A percentile compares a stretch with the other conserved stretches of the same genome.
phyloP scores from a whole-genome alignment of 2,797 vertebrate genomes.

The Macropodus opercularis region DNA sequence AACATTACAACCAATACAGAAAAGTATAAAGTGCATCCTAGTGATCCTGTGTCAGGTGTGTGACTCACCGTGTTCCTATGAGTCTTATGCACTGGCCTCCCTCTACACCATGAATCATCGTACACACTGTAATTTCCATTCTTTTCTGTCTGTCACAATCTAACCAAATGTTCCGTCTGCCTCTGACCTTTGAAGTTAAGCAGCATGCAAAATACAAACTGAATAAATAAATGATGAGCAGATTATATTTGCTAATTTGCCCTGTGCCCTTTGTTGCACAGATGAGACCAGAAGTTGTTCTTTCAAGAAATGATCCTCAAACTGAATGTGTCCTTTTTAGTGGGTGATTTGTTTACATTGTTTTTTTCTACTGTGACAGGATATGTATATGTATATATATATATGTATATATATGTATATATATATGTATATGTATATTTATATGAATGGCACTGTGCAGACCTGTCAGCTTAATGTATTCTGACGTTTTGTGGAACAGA shows the following conservation, averaged over 20 bases:
- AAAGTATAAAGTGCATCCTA: conserved; percentile 9
- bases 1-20: conserved; percentile 1
- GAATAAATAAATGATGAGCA: conserved; percentile 64
- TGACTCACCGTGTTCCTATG: conserved; percentile 26
- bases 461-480: no score
- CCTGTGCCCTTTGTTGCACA: conserved; percentile 51
- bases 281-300: no score
- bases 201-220: conserved; percentile 56
- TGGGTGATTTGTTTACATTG: neutral
- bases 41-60: conserved; percentile 10
- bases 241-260: conserved; percentile 66
- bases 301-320: conserved; percentile 6
- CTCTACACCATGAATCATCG: conserved; percentile 25
- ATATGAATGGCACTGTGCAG: no score
- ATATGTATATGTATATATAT: neutral
- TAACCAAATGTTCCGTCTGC: conserved; percentile 26
- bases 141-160: conserved; percentile 26
- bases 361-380: neutral
- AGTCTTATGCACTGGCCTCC: conserved; percentile 12
- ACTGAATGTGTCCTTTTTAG: conserved; percentile 3
- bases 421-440: no score
- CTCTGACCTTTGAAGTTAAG: conserved; percentile 63
- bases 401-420: no score
- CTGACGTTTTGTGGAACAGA: no score
- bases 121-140: neutral